Conservation (phyloP, 53 echinoderm and acorn worm species). For the Henricia sp. region DNA sequence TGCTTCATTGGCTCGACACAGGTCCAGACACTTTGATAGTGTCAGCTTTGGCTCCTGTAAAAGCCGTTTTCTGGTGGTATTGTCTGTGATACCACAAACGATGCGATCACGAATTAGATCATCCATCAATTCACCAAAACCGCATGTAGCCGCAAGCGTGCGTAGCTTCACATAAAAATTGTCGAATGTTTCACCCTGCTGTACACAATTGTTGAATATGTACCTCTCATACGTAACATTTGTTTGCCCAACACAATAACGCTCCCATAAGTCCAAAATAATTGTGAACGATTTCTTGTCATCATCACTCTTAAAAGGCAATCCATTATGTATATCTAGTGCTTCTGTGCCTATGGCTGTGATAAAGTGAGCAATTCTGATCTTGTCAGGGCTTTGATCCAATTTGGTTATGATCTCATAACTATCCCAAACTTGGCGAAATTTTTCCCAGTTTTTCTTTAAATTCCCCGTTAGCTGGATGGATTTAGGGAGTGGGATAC, state of each 20-base stretch:
- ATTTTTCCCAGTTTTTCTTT: constrained; percentile 51
- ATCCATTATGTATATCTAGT: constrained; percentile 62
- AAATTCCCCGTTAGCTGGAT: constrained; percentile 29
- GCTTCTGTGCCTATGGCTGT: constrained; percentile 67
- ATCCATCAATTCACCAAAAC: constrained; percentile 35
- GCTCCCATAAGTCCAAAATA: constrained; percentile 56
- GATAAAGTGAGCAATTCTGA: constrained; percentile 56
- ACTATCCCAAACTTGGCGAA: constrained; percentile 44
- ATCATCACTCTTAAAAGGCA: constrained; percentile 56
- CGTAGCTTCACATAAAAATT: constrained; percentile 55
- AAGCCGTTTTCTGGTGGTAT: constrained; percentile 17
- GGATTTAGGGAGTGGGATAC: too few relatives aligned
- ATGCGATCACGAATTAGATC: constrained; percentile 65
- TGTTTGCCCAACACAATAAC: constrained; percentile 47
- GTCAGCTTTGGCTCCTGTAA: constrained; percentile 45
- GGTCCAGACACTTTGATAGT: constrained; percentile 43
- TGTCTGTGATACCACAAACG: constrained; percentile 46
- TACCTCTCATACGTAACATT: constrained; percentile 70
- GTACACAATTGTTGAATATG: constrained; percentile 61
- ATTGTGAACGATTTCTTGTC: constrained; percentile 47
- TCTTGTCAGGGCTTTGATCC: constrained; percentile 16
- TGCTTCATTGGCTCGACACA: constrained; percentile 46
- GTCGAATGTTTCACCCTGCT: constrained; percentile 55
- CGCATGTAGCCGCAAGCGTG: constrained; percentile 60
- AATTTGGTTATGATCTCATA: constrained; percentile 50